These are phyloP conservation scores for Folsomia candida DNA, from an alignment of 2,888 invertebrate genomes.

Conservation along the genomic window DNA sequence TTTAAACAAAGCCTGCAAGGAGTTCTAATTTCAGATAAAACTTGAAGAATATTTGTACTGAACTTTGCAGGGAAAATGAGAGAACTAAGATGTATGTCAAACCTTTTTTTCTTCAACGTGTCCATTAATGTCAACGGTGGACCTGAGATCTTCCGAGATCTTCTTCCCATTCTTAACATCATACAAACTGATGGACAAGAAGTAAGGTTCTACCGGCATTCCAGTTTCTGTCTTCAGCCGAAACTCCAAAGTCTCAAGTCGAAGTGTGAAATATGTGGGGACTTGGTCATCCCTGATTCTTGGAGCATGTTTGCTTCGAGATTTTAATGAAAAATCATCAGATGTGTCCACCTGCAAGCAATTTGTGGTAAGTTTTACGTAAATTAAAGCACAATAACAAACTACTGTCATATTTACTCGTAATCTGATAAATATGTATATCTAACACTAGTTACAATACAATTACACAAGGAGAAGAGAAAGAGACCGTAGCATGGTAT, in stretches of 20 bases:
- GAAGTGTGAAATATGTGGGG: slow-evolving; percentile 33
- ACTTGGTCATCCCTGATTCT: neutral
- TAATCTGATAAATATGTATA: no score
- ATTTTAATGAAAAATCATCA: slow-evolving; percentile 11
- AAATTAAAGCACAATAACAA: no score
- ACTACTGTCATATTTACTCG: no score
- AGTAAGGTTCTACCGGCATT: slow-evolving; percentile 82
- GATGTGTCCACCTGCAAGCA: neutral
- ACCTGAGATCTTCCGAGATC: slow-evolving; percentile 89
- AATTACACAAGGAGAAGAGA: no score
- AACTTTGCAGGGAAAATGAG: no score
- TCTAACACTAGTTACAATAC: neutral
- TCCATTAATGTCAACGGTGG: slow-evolving; percentile 54
- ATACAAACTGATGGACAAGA: slow-evolving; percentile 81
- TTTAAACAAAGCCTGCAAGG: slow-evolving; percentile 75
- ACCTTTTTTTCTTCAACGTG: slow-evolving; percentile 47
- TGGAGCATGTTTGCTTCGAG: neutral
- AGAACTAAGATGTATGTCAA: slow-evolving; percentile 8
- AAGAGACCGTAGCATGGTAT: no score
- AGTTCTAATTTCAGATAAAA: no score
- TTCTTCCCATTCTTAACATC: slow-evolving; percentile 84
- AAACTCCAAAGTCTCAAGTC: slow-evolving; percentile 47
- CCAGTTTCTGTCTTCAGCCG: slow-evolving; percentile 47
- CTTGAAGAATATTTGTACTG: neutral
- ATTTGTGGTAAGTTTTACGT: no score